Evolutionary conservation across 2,888 invertebrate species (phyloP), one percentile per base, ranked within the genome.

Genomic region (Plutella xylostella): DNA sequence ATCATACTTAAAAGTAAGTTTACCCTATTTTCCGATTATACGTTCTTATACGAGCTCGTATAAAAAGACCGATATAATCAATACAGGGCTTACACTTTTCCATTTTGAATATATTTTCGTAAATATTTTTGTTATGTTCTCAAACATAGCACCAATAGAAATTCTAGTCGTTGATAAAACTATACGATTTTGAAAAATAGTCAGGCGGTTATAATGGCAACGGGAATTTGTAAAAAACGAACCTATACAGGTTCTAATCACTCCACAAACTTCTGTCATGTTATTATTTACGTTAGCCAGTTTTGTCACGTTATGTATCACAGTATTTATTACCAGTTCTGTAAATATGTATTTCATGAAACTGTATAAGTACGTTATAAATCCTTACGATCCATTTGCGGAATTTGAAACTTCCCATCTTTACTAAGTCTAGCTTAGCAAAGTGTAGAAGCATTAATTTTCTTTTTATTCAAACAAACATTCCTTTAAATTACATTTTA

Each of bases 21-120:
- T 80, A 82, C 82, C 80, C 82, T 76, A 80, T 72, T 58, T 55
- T 72, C 80, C 80, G 75, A 74, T 72, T 70, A 71, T 58, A 71
- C 70, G 74, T 74, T 70, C 68, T 65, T 58, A 70, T 68, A 72
- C 68, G 65, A 58, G 47, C 49, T 21, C 63, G 72, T 70, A 69
- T 63, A 67, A 54, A 67, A 59, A 59, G 45, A 44, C 57, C 70
- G 72, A 77, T 72, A 72, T 63, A 74, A 70, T 65, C 79, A 61
- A 78, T 70, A 73, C 77, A 74, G 72, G 72, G 72, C 25, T 7
- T 25, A 15, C 22, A 17, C 4, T 5, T 6, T 25, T 15, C 15
- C 20, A 37, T 37, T 20, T 20, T 18, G 3, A 28, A 28, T 28
- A 9, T 28, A 3, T 22, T 34, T 11, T 9, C 20, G 20, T 37